These are phyloP conservation scores for Patella caerulea DNA, from an alignment of 2,888 invertebrate genomes.

Conservation along the genomic window DNA sequence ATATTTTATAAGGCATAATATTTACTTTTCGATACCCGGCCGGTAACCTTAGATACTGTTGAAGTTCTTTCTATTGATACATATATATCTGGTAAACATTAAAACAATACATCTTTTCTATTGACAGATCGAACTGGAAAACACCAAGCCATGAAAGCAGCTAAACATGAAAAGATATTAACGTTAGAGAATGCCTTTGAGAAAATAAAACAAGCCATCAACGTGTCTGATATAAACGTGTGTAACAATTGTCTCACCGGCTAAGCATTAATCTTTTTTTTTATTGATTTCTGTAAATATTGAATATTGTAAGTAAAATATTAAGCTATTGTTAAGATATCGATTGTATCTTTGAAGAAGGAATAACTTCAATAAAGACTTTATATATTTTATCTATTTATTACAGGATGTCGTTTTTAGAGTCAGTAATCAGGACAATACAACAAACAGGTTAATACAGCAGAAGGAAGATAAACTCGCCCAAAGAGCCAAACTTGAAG, in stretches of 20 bases:
- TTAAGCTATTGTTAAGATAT: too few species aligned
- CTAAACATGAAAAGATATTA: slow-evolving; percentile 51
- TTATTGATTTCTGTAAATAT: too few species aligned
- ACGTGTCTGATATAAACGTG: slow-evolving; percentile 58
- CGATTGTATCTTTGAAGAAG: too few species aligned
- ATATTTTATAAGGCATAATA: too few species aligned
- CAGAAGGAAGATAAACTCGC: slow-evolving; percentile 48
- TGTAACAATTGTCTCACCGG: neutral
- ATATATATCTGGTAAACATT: too few species aligned
- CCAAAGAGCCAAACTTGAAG: slow-evolving; percentile 38
- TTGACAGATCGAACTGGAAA: slow-evolving; percentile 19
- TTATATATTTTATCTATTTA: neutral
- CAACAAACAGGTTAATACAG: slow-evolving; percentile 38
- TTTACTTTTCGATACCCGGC: too few species aligned
- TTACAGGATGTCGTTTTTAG: slow-evolving; percentile 56
- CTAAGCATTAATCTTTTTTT: too few species aligned
- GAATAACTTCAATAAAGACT: too few species aligned
- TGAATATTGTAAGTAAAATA: too few species aligned
- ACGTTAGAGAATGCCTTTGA: slow-evolving; percentile 56
- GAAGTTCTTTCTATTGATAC: too few species aligned
- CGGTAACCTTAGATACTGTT: too few species aligned
- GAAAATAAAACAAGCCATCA: slow-evolving; percentile 53
- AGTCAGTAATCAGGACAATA: slow-evolving; percentile 48
- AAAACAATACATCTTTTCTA: too few species aligned
- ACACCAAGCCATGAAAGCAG: slow-evolving; percentile 38